Base-by-base conservation (phyloP, 1,140 invertebrate species). In the Pseudomyrmex dendroicus region DNA sequence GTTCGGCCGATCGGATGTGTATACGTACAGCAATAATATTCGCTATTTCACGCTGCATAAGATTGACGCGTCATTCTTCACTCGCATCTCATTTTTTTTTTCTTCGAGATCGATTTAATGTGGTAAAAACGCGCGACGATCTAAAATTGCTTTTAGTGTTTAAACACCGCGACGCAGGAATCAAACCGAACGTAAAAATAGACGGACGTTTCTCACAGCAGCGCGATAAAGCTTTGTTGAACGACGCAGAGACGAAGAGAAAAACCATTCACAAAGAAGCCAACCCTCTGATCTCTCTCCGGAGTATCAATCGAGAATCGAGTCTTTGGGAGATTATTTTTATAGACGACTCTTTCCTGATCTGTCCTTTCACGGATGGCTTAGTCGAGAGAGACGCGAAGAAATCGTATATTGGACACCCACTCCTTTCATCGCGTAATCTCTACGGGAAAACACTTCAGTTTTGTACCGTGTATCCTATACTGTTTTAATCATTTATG, bases 341-440 rank as follows among this genome's bases (percentile, higher is more conserved):
- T 90, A 86, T 88, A 85, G 86, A 90, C 84, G 89, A 90, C 82
- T 86, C 74, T 67, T 90, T 78, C 83, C 77, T 89, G 87, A 89
- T 92, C 89, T 89, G 76, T 89, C 86, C 88, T 91, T 92, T 93
- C 84, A 92, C 86, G 86, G 86, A 44, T 86, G 92, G 89, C 91
- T 93, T 90, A 91, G 73, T 84, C 68, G 15, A 5, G 17, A 70
- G 17, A 67, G 83, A 84, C 86, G 84, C 74, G 46, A 64, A n/a
- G 80, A 89, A 91, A 91, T 91, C 90, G 74, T 89, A 88, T 89
- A 90, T 78, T 59, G 73, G 48, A 73, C 52, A 63, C 73, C 70
- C 35, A 84, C 73, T 83, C 73, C 59, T 84, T 85, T 87, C 82
- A 84, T 35, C 59, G 48, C 61, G 17, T 84, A 85, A 86, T 83